Base-by-base conservation (phyloP, 1,140 invertebrate species). In the Euwallacea fornicatus region DNA sequence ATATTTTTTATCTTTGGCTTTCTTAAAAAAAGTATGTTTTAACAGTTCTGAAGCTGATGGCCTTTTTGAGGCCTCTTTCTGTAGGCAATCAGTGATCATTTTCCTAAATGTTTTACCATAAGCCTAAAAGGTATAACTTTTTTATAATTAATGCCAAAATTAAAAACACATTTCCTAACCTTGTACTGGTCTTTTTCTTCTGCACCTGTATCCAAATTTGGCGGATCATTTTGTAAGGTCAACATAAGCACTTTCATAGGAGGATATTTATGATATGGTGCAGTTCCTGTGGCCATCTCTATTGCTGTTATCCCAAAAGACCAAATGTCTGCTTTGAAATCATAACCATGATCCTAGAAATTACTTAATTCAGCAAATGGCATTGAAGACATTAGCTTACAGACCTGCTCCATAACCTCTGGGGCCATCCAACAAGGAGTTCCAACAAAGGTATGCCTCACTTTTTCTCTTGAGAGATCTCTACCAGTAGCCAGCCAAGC, bases 381-480 rank as follows among this genome's bases (percentile, higher is more conserved):
- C 21, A 33, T 33, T 33, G 21, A 33, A 33, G 21, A 33, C 21
- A 33, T 33, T 33, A 33, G 21, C 21, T 33, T 61, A 33, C 42
- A 8, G 66, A 75, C 74, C 71, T 75, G 74, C 64, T 75, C 74
- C 74, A 75, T 75, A 7, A 75, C 74, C 61, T 99, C 98, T 9
- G 97, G 97, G n/a, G 97, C 97, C 97, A 99, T 99, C 97, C 97
- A 99, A 81, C 97, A 99, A 0, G 97, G 95, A 7, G 96, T 98
- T 7, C 97, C 97, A 6, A 98, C 96, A 84, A 98, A 98, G 0
- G 96, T 98, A 78, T 98, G 96, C 16, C 97, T 85, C 4, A 97
- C 93, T 83, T 97, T 96, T 83, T 99, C 96, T 7, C 96, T 85
- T n/a, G 92, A 93, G 77, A 98, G 78, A 85, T 98, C 90, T 76